Evolutionary conservation across 35 echinoderm and acorn worm species (phyloP).

Genomic region (Apostichopus californicus): DNA sequence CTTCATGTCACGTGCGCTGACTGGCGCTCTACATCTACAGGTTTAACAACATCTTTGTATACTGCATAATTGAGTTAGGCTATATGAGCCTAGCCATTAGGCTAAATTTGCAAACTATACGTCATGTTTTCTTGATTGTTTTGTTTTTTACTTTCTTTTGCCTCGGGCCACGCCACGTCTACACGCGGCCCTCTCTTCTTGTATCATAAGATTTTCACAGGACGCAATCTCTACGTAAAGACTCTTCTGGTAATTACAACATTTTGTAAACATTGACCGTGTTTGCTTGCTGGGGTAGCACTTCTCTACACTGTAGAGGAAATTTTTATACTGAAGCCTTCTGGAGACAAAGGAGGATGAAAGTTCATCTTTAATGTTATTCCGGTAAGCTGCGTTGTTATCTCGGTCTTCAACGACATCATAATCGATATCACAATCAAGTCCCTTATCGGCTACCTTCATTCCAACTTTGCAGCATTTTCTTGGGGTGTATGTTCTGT

Average conservation of each 20-base stretch:
- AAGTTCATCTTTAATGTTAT: not conserved
- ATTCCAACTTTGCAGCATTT: constrained; percentile 50
- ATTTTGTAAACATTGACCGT: constrained; percentile 45
- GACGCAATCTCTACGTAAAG: constrained; percentile 2
- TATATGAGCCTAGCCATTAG: too few relatives aligned
- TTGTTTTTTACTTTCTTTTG: not conserved
- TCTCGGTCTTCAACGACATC: constrained; percentile 9
- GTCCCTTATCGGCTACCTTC: constrained; percentile 18
- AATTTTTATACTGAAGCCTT: constrained; percentile 48
- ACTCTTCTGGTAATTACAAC: constrained; percentile 26
- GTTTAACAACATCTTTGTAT: too few relatives aligned
- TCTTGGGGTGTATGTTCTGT: constrained; percentile 35
- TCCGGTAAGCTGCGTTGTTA: constrained; percentile 23
- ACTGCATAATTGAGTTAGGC: too few relatives aligned
- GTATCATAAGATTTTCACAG: not conserved
- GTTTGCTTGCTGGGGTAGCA: constrained; percentile 30
- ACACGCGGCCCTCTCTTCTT: constrained; percentile 15
- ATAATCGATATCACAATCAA: constrained; percentile 25
- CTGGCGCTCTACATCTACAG: too few relatives aligned
- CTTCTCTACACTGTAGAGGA: constrained; percentile 25
- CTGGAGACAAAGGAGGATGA: not conserved
- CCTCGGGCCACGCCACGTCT: not conserved
- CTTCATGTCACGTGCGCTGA: too few relatives aligned
- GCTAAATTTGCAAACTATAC: too few relatives aligned
- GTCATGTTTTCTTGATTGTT: too few relatives aligned